Percentiles rank a stretch among this genome's conserved stretches.
Evolutionary conservation across 2,113 vertebrate species (phyloP).

Genomic region (Hemichromis elongatus): DNA sequence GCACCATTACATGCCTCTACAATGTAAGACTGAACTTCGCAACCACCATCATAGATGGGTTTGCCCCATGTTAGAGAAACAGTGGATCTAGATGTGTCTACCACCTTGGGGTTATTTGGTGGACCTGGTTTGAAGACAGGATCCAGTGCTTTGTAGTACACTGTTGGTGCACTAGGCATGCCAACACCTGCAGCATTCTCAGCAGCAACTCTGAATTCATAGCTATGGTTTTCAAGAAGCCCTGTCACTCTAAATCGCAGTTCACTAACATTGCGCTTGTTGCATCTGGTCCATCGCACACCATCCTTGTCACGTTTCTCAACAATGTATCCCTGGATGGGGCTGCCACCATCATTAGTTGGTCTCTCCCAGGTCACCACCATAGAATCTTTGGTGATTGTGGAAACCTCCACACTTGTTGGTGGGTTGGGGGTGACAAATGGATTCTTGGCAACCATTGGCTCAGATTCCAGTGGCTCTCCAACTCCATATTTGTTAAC

Average conservation of each 20-base stretch:
- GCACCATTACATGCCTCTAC: slow-evolving; percentile 86
- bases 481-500: slow-evolving; percentile 97
- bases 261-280: slow-evolving; percentile 89
- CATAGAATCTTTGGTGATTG: slow-evolving; percentile 96
- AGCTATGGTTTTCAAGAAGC: slow-evolving; percentile 89
- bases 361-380: slow-evolving; percentile 96
- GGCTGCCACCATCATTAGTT: slow-evolving; percentile 86
- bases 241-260: slow-evolving; percentile 92
- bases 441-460: slow-evolving; percentile 87
- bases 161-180: slow-evolving; percentile 82
- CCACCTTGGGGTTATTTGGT: slow-evolving; percentile 92
- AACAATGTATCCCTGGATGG: slow-evolving; percentile 89
- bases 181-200: slow-evolving; percentile 95
- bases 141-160: slow-evolving; percentile 90
- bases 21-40: slow-evolving; percentile 96
- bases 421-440: slow-evolving; percentile 87
- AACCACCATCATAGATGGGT: slow-evolving; percentile 96
- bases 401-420: slow-evolving; percentile 85
- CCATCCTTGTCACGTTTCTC: slow-evolving; percentile 98
- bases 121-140: slow-evolving; percentile 95
- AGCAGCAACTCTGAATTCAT: slow-evolving; percentile 93
- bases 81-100: slow-evolving; percentile 86
- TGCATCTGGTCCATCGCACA: slow-evolving; percentile 94
- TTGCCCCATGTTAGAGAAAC: slow-evolving; percentile 93
- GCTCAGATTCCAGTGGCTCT: slow-evolving; percentile 91